These are phyloP conservation scores for Rhagium mordax DNA, from an alignment of 2,888 invertebrate genomes.

Conservation along the genomic window DNA sequence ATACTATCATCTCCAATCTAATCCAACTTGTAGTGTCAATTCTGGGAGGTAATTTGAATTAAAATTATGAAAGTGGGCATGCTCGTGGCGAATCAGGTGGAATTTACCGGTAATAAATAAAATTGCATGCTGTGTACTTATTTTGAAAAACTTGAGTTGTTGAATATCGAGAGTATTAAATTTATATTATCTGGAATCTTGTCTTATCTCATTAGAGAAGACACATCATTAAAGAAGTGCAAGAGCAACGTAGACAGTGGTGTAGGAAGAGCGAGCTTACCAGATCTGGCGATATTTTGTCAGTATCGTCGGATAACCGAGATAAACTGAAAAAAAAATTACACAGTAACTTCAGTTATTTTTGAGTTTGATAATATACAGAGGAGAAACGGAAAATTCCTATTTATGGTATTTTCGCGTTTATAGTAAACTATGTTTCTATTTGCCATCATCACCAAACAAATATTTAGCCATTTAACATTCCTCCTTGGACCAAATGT, in stretches of 20 bases:
- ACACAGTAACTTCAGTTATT: too few relatives aligned
- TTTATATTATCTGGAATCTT: slow-evolving; percentile 69
- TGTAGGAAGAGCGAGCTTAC: slow-evolving; percentile 26
- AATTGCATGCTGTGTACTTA: slow-evolving; percentile 58
- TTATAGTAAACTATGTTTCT: too few relatives aligned
- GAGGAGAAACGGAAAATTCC: too few relatives aligned
- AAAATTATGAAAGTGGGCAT: background rate
- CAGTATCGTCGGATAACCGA: background rate
- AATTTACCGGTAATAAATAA: slow-evolving; percentile 51
- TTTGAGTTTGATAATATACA: too few relatives aligned
- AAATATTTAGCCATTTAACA: too few relatives aligned
- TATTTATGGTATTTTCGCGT: too few relatives aligned
- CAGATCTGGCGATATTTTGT: background rate
- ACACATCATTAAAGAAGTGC: slow-evolving; percentile 67
- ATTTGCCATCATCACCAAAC: too few relatives aligned
- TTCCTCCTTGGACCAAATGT: too few relatives aligned
- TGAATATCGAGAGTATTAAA: slow-evolving; percentile 66
- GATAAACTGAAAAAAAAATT: too few relatives aligned
- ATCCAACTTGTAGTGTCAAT: too few relatives aligned
- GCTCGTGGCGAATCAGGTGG: slow-evolving; percentile 22
- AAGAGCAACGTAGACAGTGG: slow-evolving; percentile 54
- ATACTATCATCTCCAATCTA: too few relatives aligned
- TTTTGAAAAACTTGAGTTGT: slow-evolving; percentile 58
- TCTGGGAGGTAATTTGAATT: background rate
- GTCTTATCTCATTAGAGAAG: slow-evolving; percentile 69